Conservation (phyloP, 1,140 invertebrate species). For the Pinna nobilis region DNA sequence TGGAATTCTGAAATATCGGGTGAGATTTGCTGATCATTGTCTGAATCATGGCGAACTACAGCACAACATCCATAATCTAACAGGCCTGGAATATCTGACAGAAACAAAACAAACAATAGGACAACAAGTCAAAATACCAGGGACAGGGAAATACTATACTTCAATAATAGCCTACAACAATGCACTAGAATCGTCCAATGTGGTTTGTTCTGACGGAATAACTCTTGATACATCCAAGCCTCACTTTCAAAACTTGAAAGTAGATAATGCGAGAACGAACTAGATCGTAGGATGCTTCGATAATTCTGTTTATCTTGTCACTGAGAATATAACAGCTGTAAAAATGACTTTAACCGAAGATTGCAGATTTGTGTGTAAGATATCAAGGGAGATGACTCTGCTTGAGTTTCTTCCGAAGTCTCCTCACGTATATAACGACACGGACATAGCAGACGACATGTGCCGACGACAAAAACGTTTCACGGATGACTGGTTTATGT, state of each 20-base stretch:
- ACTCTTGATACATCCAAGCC: constrained; percentile 48
- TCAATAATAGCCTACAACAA: constrained; percentile 55
- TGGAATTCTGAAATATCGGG: constrained; percentile 40
- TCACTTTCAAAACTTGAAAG: constrained; percentile 28
- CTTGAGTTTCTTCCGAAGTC: too few relatives aligned
- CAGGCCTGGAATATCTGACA: too few relatives aligned
- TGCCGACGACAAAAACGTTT: too few relatives aligned
- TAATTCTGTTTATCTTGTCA: constrained; percentile 38
- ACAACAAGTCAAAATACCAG: not conserved
- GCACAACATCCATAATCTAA: not conserved
- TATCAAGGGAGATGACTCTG: too few relatives aligned
- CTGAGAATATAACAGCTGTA: constrained; percentile 31
- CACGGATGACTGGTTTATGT: too few relatives aligned
- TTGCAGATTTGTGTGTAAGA: too few relatives aligned
- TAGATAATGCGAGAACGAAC: constrained; percentile 26
- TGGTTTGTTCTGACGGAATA: constrained; percentile 55
- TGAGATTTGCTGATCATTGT: constrained; percentile 33
- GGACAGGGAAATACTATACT: constrained; percentile 27
- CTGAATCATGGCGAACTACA: constrained; percentile 27
- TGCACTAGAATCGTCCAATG: constrained; percentile 47
- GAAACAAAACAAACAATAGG: too few relatives aligned
- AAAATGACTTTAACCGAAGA: too few relatives aligned
- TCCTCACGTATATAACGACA: too few relatives aligned
- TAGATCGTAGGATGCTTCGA: constrained; percentile 35
- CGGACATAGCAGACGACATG: too few relatives aligned